Conservation (phyloP, 2,888 invertebrate species). For the Catocala nupta region DNA sequence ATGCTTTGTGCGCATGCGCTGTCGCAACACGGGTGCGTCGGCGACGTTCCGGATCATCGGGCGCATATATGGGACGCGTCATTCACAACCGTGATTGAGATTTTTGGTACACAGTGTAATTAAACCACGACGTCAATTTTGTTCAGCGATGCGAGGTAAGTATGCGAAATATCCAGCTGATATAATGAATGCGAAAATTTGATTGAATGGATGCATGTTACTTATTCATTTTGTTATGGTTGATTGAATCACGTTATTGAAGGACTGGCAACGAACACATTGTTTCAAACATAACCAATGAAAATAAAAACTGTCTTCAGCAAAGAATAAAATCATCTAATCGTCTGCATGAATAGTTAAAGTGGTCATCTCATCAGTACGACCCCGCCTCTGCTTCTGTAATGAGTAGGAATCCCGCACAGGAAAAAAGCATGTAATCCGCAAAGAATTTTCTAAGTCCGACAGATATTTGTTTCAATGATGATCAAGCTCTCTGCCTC, state of each 20-base stretch:
- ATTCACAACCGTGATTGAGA: constrained; percentile 65
- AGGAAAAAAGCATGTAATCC: too few species aligned
- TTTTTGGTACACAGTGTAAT: constrained; percentile 53
- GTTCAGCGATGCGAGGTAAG: constrained; percentile 39
- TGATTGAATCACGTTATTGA: background rate
- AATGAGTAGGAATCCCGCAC: too few species aligned
- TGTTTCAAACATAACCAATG: too few species aligned
- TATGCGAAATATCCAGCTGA: constrained; percentile 22
- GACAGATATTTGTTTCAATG: too few species aligned
- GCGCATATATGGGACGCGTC: constrained; percentile 66
- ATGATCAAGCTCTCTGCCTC: too few species aligned
- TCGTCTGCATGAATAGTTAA: too few species aligned
- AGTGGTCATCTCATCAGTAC: too few species aligned
- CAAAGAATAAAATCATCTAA: too few species aligned
- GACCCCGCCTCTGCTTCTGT: too few species aligned
- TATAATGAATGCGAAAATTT: constrained; percentile 9
- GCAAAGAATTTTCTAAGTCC: too few species aligned
- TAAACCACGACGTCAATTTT: constrained; percentile 46
- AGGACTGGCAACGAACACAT: too few species aligned
- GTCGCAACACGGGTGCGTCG: constrained; percentile 69
- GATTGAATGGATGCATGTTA: background rate
- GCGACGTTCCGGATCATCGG: constrained; percentile 70
- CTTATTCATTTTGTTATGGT: background rate
- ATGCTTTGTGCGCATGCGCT: constrained; percentile 57
- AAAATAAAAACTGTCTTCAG: too few species aligned